Conservation (phyloP, 2,113 vertebrate genomes). For the Crotalus viridis region DNA sequence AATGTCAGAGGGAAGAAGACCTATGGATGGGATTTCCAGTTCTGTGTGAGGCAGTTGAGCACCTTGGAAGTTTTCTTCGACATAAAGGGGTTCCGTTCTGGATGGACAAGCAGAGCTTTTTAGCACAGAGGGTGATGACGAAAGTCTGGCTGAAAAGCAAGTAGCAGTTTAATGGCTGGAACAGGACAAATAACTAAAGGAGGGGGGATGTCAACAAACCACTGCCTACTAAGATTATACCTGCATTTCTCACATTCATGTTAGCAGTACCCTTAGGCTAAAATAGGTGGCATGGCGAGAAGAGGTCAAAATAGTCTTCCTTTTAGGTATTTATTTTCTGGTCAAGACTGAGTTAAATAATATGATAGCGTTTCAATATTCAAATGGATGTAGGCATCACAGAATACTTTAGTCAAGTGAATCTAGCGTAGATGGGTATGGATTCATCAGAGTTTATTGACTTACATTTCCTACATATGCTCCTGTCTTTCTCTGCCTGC, state of each 20-base stretch:
- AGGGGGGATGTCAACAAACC: not conserved
- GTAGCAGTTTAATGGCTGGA: not conserved
- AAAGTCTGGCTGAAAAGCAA: not conserved
- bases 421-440: not conserved
- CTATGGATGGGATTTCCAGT: not conserved
- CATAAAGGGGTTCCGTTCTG: not conserved
- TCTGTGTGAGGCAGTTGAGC: not conserved
- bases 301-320: not conserved
- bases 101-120: not conserved
- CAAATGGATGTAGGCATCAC: constrained; percentile 19
- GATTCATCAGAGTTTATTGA: not conserved
- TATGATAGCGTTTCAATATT: not conserved
- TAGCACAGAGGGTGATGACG: not conserved
- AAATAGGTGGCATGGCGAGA: not conserved
- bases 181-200: not conserved
- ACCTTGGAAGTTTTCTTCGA: not conserved
- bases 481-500: not conserved
- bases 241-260: not conserved
- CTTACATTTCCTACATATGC: not conserved
- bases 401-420: constrained; percentile 19
- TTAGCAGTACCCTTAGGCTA: not conserved
- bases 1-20: not conserved
- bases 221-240: not conserved
- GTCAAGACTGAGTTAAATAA: not conserved
- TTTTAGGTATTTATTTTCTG: not conserved